Evolutionary conservation across 1,140 invertebrate genomes (phyloP), one percentile per base, ranked within the genome.

Genomic region (Hylyphantes graminicola): DNA sequence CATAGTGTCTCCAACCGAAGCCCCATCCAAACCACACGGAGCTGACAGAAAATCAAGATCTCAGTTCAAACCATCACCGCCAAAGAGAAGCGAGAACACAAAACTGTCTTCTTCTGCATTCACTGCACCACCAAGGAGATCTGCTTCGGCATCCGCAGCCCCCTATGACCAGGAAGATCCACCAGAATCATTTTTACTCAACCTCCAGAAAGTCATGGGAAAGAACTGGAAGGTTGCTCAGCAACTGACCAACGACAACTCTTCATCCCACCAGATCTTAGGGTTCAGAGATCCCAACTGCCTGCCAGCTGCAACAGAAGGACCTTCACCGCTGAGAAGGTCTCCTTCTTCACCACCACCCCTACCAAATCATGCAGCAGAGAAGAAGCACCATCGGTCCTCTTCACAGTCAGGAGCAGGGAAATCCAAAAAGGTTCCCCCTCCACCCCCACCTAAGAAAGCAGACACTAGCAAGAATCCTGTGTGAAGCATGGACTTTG

Each of bases 161-260:
- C 82, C 82, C 3, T 77, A 77, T 35, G 65, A 85, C n/a, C 64
- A 68, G 61, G 74, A 85, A 7, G 74, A 59, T 17, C 95, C 95
- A 2, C 95, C 95, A 0, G 93, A 93, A 9, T 94, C 95, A 63
- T 97, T 97, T 87, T 90, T 97, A 13, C 94, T 94, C 88, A 96
- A 97, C 89, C 90, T 97, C 10, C 95, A 97, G 87, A 91, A 95
- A 65, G 96, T 97, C 0, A 97, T 97, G 94, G 92, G 94, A 64
- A 96, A 96, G 86, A 97, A 97, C 87, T 97, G 96, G 96, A 95
- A 96, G 88, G 95, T 90, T 94, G 17, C 86, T 21, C 95, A 97
- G 86, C 97, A 97, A 87, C 96, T 96, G 88, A 95, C 96, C 89
- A 88, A 93, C 2, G 95, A 97, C 88, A 92, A 94, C 12, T 95